phyloP scores from a whole-genome alignment of 1,140 invertebrate genomes.

The Ruditapes philippinarum region DNA sequence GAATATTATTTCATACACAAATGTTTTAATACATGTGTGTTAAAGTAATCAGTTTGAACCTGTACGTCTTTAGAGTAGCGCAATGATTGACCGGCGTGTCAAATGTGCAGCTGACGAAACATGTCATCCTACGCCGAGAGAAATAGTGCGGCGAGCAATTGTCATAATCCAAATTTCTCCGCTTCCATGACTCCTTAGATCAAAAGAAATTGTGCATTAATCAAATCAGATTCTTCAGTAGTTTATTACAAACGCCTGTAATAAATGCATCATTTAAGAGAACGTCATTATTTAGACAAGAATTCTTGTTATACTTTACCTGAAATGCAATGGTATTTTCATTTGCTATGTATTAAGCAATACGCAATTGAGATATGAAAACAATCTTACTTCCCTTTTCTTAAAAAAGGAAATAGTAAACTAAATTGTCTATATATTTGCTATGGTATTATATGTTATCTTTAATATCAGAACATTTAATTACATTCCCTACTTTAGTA shows the following conservation, averaged over 20 bases:
- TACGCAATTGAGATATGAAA: too few relatives aligned
- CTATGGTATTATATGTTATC: too few relatives aligned
- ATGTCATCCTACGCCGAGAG: constrained; percentile 50
- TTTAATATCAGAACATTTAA: too few relatives aligned
- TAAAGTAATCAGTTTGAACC: constrained; percentile 66
- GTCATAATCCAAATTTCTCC: constrained; percentile 58
- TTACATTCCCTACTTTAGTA: too few relatives aligned
- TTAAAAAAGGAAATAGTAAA: too few relatives aligned
- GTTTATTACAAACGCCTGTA: constrained; percentile 28
- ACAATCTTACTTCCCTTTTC: too few relatives aligned
- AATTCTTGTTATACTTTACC: background rate
- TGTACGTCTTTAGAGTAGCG: constrained; percentile 57
- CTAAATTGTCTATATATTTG: too few relatives aligned
- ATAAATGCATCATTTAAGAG: constrained; percentile 31
- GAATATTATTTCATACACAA: constrained; percentile 66
- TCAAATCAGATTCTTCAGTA: constrained; percentile 36
- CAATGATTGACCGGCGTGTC: constrained; percentile 66
- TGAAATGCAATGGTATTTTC: background rate
- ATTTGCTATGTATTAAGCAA: background rate
- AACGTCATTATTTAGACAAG: background rate
- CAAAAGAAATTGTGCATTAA: constrained; percentile 56
- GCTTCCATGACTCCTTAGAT: constrained; percentile 30
- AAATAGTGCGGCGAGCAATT: constrained; percentile 55
- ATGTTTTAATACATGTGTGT: constrained; percentile 52
- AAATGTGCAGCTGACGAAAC: constrained; percentile 57